These are phyloP conservation scores for Cryptotis parvus DNA, from an alignment of 2,113 vertebrate species.

Conservation along the genomic window DNA sequence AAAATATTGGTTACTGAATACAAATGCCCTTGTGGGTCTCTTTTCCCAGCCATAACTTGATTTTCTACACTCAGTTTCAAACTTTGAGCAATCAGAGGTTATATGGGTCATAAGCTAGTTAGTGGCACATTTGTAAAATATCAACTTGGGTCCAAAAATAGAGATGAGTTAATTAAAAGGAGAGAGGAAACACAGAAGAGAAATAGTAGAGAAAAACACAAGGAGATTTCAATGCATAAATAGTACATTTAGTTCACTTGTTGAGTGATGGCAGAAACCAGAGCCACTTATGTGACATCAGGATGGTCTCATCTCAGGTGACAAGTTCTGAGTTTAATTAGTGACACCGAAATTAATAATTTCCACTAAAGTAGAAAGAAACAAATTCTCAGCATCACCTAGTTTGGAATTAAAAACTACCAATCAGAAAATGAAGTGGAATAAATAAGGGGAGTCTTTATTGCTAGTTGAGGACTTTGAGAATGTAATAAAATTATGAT, in stretches of 20 bases:
- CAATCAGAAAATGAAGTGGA: not conserved
- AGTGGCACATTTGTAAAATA: not conserved
- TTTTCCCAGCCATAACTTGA: not conserved
- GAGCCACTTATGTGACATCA: not conserved
- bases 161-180: too few relatives aligned
- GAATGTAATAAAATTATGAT: too few relatives aligned
- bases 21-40: not conserved
- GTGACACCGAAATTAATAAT: too few relatives aligned
- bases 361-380: not conserved
- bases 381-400: not conserved
- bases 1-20: not conserved
- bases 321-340: too few relatives aligned
- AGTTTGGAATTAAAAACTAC: not conserved
- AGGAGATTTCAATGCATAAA: too few relatives aligned
- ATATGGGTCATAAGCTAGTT: rapidly evolving
- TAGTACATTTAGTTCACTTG: not conserved
- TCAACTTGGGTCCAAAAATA: too few relatives aligned
- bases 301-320: not conserved
- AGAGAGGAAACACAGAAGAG: too few relatives aligned
- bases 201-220: too few relatives aligned
- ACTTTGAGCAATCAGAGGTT: not conserved
- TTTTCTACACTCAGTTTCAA: not conserved
- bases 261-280: not conserved
- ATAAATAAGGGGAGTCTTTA: not conserved
- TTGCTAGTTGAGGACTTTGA: too few relatives aligned